Percentiles rank a stretch among this genome's conserved stretches.
Conservation (phyloP, 2,797 vertebrate species). For the Mallotus villosus region DNA sequence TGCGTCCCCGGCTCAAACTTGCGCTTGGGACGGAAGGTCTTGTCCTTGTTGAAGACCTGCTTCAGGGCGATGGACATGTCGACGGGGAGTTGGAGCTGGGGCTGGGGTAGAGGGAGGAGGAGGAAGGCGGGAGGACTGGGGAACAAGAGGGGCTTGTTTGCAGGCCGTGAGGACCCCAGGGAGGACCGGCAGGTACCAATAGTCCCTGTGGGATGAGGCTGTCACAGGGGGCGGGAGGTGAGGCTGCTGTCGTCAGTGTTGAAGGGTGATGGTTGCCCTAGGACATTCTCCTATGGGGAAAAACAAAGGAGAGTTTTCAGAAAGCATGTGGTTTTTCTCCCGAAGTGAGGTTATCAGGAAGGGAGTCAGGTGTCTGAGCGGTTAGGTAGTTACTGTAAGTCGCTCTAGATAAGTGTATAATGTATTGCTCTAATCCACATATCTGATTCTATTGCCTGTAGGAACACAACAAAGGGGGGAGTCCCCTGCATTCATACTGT, state of each 20-base stretch:
- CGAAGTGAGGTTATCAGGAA: no score
- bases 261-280: neutral
- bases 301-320: neutral
- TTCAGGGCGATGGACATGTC: constrained; percentile 78
- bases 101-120: neutral
- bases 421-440: neutral
- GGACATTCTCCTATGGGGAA: constrained; percentile 17
- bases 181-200: neutral
- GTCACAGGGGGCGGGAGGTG: neutral
- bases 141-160: constrained; percentile 18
- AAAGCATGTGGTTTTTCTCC: neutral
- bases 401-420: no score
- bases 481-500: neutral
- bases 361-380: no score
- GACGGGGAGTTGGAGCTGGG: constrained; percentile 1
- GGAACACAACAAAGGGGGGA: neutral
- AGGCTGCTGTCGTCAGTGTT: neutral
- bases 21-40: constrained; percentile 81
- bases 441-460: neutral
- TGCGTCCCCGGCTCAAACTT: constrained; percentile 82
- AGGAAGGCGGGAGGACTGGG: neutral
- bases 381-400: no score
- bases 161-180: constrained; percentile 2
- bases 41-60: constrained; percentile 83
- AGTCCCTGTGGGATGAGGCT: neutral